Conservation (phyloP, 2,888 invertebrate species). For the Melanotus villosus region DNA sequence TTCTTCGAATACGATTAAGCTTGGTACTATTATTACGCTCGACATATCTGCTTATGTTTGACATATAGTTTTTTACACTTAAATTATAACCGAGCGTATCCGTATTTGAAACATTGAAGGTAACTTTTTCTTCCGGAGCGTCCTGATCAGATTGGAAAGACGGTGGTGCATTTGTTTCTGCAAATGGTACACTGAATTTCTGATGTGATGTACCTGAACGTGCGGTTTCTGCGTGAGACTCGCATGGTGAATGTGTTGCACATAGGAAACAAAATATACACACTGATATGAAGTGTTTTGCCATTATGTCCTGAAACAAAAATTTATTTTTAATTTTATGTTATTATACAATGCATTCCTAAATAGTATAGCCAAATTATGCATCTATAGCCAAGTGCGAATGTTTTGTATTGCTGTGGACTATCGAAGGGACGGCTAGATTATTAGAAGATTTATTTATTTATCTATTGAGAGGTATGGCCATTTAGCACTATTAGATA, state of each 20-base stretch:
- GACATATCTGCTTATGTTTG: not conserved
- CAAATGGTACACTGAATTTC: constrained; percentile 36
- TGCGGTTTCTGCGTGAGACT: constrained; percentile 73
- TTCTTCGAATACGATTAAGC: constrained; percentile 29
- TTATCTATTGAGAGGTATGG: no score
- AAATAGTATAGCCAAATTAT: no score
- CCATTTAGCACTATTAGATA: no score
- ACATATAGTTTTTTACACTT: constrained; percentile 1
- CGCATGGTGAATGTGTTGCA: constrained; percentile 83
- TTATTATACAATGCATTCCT: no score
- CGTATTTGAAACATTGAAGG: no score
- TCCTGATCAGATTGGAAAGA: constrained; percentile 14
- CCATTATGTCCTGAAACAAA: constrained; percentile 63
- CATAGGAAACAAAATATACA: constrained; percentile 87
- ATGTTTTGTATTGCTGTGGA: no score
- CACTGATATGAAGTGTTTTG: constrained; percentile 81
- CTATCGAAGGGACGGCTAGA: no score
- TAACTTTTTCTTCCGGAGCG: not conserved
- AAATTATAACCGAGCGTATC: constrained; percentile 3
- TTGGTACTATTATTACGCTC: constrained; percentile 7
- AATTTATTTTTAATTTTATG: no score
- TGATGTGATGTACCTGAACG: constrained; percentile 49
- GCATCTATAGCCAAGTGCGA: no score
- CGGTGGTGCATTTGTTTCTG: constrained; percentile 28
- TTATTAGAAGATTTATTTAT: no score